These are phyloP conservation scores for Dryoscopus gambensis DNA, from an alignment of 2,113 vertebrate genomes.

Conservation along the genomic window DNA sequence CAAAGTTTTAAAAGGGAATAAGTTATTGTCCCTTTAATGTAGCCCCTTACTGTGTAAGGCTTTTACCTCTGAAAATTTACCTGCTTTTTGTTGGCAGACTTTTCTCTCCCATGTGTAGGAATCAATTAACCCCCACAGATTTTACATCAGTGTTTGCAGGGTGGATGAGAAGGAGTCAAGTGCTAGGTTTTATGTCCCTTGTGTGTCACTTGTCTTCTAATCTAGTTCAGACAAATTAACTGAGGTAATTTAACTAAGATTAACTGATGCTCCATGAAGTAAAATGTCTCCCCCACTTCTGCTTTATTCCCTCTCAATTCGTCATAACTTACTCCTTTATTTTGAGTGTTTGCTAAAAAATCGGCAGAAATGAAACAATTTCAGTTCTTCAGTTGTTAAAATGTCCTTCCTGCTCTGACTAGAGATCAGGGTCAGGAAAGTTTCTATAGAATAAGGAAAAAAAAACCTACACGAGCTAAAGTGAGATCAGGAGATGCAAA, in stretches of 20 bases:
- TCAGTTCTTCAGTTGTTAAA: neutral
- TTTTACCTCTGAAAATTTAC: neutral
- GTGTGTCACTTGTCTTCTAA: neutral
- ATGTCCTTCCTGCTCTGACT: neutral
- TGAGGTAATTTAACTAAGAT: neutral
- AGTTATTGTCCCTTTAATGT: neutral
- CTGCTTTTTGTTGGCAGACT: neutral
- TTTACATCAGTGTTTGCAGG: neutral
- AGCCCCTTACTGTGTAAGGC: neutral
- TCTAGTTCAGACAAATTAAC: neutral
- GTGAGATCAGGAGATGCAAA: neutral
- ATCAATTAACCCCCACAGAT: neutral
- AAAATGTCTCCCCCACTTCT: neutral
- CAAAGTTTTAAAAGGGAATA: neutral
- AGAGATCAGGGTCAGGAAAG: neutral
- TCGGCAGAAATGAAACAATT: neutral
- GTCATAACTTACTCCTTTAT: fast-evolving
- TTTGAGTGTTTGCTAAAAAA: neutral
- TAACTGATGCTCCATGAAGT: neutral
- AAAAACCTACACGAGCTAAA: fast-evolving
- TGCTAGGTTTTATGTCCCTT: neutral
- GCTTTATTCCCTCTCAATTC: neutral
- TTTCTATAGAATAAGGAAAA: neutral
- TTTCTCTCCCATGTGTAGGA: neutral
- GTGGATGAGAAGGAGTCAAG: neutral